phyloP scores from a whole-genome alignment of 2,113 vertebrate genomes.

The Ptilorrhoa leucosticta region DNA sequence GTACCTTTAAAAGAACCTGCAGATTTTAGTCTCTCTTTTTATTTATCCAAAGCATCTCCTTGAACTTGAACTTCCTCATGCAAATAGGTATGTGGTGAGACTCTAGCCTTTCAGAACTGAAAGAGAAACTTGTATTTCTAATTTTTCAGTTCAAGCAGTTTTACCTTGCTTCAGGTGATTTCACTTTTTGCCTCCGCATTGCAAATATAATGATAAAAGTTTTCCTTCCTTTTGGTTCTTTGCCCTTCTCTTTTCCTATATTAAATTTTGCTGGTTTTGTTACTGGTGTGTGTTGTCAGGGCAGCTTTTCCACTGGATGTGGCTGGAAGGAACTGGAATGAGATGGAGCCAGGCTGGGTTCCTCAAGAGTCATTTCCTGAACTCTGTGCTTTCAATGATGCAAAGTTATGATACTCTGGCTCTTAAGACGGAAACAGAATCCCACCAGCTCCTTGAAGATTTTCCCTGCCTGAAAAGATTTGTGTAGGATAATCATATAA shows the following conservation, averaged over 20 bases:
- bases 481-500: not conserved
- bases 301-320: not conserved
- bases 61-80: not conserved
- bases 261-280: not conserved
- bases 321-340: not conserved
- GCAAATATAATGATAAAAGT: not conserved
- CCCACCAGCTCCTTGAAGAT: not conserved
- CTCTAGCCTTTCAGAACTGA: not conserved
- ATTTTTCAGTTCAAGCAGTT: not conserved
- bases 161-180: not conserved
- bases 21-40: not conserved
- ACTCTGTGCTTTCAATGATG: not conserved
- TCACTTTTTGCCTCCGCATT: not conserved
- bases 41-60: not conserved
- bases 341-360: not conserved
- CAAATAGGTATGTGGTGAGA: not conserved
- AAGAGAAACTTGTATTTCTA: not conserved
- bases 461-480: not conserved
- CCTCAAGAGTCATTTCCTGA: not conserved
- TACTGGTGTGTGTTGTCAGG: not conserved
- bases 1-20: not conserved
- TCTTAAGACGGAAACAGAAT: not conserved
- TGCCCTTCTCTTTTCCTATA: not conserved
- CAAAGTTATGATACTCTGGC: not conserved
- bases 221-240: not conserved